phyloP scores from a whole-genome alignment of 1,140 invertebrate species.

The Drosophila subobscura region DNA sequence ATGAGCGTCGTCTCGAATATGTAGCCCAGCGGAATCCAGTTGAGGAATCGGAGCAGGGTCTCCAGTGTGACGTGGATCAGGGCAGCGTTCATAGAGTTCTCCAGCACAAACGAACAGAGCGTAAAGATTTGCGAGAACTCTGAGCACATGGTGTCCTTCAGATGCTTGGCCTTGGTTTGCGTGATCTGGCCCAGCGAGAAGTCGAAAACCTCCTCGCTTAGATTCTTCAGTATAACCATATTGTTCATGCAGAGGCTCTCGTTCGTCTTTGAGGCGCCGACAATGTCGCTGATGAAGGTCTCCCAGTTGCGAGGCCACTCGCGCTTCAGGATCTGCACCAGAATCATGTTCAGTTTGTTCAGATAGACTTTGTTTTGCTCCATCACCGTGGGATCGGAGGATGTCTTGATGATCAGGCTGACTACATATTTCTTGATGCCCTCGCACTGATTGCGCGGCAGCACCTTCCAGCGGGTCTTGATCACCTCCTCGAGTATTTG shows the following conservation, averaged over 20 bases:
- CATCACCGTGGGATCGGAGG: constrained; percentile 94
- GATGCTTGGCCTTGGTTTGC: constrained; percentile 99
- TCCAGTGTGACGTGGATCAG: constrained; percentile 97
- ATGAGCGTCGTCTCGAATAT: constrained; percentile 99
- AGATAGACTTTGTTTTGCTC: constrained; percentile 98
- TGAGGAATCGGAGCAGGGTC: constrained; percentile 97
- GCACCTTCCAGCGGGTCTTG: constrained; percentile 99
- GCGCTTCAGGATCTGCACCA: constrained; percentile 98
- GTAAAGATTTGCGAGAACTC: constrained; percentile 99
- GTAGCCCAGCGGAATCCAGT: constrained; percentile 99
- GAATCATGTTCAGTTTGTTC: constrained; percentile 99
- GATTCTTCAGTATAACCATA: constrained; percentile 98
- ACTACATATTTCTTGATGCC: constrained; percentile 99
- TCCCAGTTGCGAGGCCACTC: constrained; percentile 99
- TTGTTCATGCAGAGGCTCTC: constrained; percentile 99
- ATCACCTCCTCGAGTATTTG: constrained; percentile 99
- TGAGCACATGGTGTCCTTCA: constrained; percentile 99
- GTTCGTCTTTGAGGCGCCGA: constrained; percentile 99
- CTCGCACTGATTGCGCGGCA: constrained; percentile 99
- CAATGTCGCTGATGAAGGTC: constrained; percentile 99
- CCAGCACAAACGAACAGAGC: constrained; percentile 98
- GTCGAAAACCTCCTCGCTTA: constrained; percentile 99
- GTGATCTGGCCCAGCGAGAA: constrained; percentile 99
- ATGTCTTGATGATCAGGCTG: constrained; percentile 98
- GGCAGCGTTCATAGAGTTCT: constrained; percentile 98